Base-by-base conservation (phyloP, 2,113 vertebrate genomes). In the Ctenodactylus gundi region DNA sequence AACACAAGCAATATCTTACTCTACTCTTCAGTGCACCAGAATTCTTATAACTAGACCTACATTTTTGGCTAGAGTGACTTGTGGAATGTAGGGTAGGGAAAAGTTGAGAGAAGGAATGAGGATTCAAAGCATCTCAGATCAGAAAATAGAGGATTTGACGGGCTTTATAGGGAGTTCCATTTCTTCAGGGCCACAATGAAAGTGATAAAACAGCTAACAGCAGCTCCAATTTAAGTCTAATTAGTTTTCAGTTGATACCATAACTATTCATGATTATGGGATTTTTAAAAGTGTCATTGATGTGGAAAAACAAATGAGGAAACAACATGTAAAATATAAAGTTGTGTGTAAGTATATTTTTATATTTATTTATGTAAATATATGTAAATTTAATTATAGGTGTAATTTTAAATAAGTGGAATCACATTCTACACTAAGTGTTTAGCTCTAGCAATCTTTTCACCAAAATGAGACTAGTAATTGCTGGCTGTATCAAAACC, bases 321-420 rank as follows among this genome's bases (percentile, higher is more conserved):
- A 57, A 70, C 46, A 82, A 46, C 41, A 11, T 94, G 20, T n/a
- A 91, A 92, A 85, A 68, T 41, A 68, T 49, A 72, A 92, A 78
- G 76, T 67, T 60, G 57, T 36, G 0, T 46, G 4, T 76, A 65
- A 80, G n/a, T 49, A 3, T 27, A 57, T 41, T 36, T 92, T 72
- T 73, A 65, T 57, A 68, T 91, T 86, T 95, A 81, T 64, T 58
- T 75, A 93, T 89, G 44, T 51, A 94, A 94, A 75, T 58, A n/a
- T 23, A 62, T 95, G 39, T 67, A 95, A 84, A 95, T 82, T 88
- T 92, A 95, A 88, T 85, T 95, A 85, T 72, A 93, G 87, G 29
- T 70, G 60, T 86, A 88, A 62, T 92, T 72, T 83, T 86, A 41
- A 49, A 58, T 84, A 84, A 72, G 62, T 51, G 31, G 39, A 82